Base-by-base conservation (phyloP, 2,888 invertebrate genomes). In the Parnassius mnemosyne region DNA sequence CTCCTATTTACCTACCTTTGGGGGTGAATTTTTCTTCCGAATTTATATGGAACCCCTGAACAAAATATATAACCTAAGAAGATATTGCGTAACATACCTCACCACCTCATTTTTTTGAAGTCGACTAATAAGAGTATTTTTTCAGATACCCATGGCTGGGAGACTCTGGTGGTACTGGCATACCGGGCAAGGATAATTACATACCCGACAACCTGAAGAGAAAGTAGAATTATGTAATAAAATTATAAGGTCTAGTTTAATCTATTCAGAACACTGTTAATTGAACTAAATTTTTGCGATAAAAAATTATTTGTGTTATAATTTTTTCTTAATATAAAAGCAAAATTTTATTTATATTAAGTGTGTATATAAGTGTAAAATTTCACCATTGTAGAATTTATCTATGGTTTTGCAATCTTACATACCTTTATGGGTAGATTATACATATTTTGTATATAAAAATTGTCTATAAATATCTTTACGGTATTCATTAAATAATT, bases 121-220 rank as follows among this genome's bases (percentile, higher is more conserved):
- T 5, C 25, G 25, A 5, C 25, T 25, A 25, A 25, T 25, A 25
- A 25, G 25, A 25, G 3, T 49, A 65, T 65, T 60, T 66, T 44
- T 58, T 10, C 13, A 64, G 63, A 73, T 95, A 96, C 86, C 97
- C 97, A 3, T 97, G 97, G 97, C 83, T 97, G 67, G 97, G 97
- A 41, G 97, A 97, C 84, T 94, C 97, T 2, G 95, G 94, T 71
- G 97, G 97, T 60, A 95, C 96, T 34, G 97, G 97, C 11, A 94
- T 95, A 68, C 93, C 94, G 43, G 95, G 95, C 53, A 95, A 93
- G 71, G 97, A 97, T 79, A 96, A 95, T 83, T 97, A 97, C 80
- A 93, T 94, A 82, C 95, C 95, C 56, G 95, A 95, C 77, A 95
- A 93, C 74, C 86, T 93, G 57, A 90, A 80, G 69, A 85, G 83